Conservation (phyloP, 2,113 vertebrate species). For the Tursiops truncatus region DNA sequence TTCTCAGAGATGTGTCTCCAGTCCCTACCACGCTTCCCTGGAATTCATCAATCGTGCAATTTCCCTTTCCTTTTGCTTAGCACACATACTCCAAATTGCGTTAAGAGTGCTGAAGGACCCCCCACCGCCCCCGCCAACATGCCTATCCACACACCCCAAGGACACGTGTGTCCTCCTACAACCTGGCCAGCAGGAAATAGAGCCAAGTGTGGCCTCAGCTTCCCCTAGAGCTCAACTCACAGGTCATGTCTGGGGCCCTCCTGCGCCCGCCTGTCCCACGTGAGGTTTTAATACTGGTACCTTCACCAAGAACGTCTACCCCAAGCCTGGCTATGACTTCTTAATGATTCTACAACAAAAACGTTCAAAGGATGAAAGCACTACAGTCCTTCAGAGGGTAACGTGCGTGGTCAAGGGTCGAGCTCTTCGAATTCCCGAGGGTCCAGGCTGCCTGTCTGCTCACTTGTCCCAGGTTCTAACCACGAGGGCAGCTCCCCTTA, state of each 20-base stretch:
- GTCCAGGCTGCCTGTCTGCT: neutral
- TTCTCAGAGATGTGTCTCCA: neutral
- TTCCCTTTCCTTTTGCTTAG: neutral
- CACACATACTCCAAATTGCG: neutral
- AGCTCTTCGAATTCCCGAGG: neutral
- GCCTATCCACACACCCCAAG: neutral
- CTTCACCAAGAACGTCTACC: neutral
- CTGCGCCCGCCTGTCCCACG: fast-evolving
- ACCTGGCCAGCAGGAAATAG: neutral
- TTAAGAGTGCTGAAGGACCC: neutral
- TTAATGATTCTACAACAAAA: neutral
- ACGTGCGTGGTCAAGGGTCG: fast-evolving
- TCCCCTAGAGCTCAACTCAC: neutral
- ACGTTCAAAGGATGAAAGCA: fast-evolving
- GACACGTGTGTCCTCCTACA: neutral
- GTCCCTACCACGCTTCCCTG: neutral
- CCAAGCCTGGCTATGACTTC: neutral
- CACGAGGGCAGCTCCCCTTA: fast-evolving
- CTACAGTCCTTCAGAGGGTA: neutral
- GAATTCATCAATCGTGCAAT: neutral
- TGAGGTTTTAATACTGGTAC: fast-evolving
- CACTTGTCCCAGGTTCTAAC: neutral
- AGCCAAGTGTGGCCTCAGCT: fast-evolving
- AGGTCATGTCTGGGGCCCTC: no score
- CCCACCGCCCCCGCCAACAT: neutral